A percentile compares a stretch with the other conserved stretches of the same genome.
phyloP scores from a whole-genome alignment of 1,140 invertebrate genomes.

The Polypedilum vanderplanki region DNA sequence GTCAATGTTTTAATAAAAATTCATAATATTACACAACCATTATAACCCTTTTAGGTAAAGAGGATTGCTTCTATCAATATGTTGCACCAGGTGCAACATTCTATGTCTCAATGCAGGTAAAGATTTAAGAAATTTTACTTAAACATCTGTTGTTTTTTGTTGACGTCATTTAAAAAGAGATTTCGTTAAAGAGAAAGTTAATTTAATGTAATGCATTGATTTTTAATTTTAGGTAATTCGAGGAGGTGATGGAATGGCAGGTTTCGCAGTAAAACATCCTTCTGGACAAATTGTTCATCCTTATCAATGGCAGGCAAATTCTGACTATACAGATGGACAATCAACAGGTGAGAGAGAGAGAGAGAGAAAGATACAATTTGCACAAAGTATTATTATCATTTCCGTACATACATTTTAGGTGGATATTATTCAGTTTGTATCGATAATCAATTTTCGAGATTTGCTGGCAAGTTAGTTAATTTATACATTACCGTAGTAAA shows the following conservation, averaged over 20 bases:
- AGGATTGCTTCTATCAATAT: conserved; percentile 92
- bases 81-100: conserved; percentile 86
- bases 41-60: conserved; percentile 49
- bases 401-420: conserved; percentile 37
- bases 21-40: not conserved
- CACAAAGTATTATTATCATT: too few species aligned
- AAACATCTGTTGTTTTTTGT: conserved; percentile 29
- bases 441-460: conserved; percentile 90
- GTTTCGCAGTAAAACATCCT: conserved; percentile 82
- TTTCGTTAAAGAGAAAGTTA: conserved; percentile 25
- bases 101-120: conserved; percentile 87
- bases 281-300: conserved; percentile 75
- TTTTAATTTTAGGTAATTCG: conserved; percentile 58
- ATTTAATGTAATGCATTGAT: conserved; percentile 23
- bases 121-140: conserved; percentile 30
- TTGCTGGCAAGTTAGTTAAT: conserved; percentile 86
- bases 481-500: conserved; percentile 88
- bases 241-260: conserved; percentile 87
- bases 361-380: not conserved
- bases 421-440: conserved; percentile 92
- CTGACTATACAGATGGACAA: conserved; percentile 79
- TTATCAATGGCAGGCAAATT: conserved; percentile 78
- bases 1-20: not conserved
- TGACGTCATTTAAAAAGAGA: conserved; percentile 26
- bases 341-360: conserved; percentile 46